Base-by-base conservation (phyloP, 1,140 invertebrate species). In the Rhynchophorus ferrugineus region DNA sequence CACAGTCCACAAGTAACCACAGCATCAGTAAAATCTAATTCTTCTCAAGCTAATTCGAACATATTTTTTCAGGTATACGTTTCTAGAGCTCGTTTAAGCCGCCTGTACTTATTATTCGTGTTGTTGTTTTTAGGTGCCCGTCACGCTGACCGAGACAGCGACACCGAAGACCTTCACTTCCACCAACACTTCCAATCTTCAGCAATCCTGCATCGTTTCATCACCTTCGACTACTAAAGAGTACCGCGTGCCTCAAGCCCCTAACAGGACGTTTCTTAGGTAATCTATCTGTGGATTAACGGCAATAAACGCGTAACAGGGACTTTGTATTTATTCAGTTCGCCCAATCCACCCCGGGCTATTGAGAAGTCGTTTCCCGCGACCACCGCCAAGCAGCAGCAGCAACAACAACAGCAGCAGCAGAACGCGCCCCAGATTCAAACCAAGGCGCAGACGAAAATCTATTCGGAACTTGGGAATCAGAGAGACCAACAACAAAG, bases 141-240 rank as follows among this genome's bases (percentile, higher is more conserved):
- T 47, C 2, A 49, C 51, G 2, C 37, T 50, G 36, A 29, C 59
- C 5, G 58, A 75, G 67, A 74, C 71, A 59, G 52, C 61, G 54
- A 39, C 41, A 43, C 61, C 60, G 11, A 73, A 75, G 50, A 62
- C 69, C 51, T 76, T 77, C 67, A 72, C 74, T 69, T 67, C 73
- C 61, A 73, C 72, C 63, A 76, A 71, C 70, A 68, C 74, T 67
- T 74, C 76, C 61, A 74, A 74, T 70, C 71, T 75, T 43, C 81
- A 83, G 62, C 81, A 83, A 67, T 81, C 82, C 14, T 84, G 83
- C 66, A 84, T 85, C 45, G 83, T 84, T 38, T 79, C 81, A 49
- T 79, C 80, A 54, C 74, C 79, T 20, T 75, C 75, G 22, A 71
- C 75, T 3, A 46, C 68, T 29, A 83, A 83, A 69, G 80, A 82